Base-by-base conservation (phyloP, 2,113 vertebrate species). In the Mesembrinibis cayennensis region DNA sequence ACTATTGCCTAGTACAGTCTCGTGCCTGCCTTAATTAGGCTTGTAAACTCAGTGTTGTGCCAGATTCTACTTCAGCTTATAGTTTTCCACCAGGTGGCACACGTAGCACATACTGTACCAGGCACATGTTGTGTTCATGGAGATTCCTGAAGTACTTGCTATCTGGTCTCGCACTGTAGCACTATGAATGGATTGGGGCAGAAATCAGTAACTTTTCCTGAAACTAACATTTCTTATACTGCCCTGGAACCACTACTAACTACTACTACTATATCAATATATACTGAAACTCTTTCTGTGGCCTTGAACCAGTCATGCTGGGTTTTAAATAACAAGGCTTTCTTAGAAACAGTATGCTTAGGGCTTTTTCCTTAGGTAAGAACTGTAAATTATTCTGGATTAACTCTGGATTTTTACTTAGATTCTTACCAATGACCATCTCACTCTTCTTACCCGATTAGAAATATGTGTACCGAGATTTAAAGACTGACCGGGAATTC, bases 11-110 rank as follows among this genome's bases (percentile, higher is more conserved):
- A 22, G 19, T 58, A 34, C 29, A 30, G 32, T 40, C 42, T 50
- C 66, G 17, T 61, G 25, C 29, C 10, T 65, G 87, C 53, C 34
- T 78, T 70, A 58, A 61, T 85, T 32, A 62, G 26, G 38, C 44
- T 62, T 67, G 19, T 88, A 38, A 95, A 66, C 62, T 77, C 26
- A 5, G 14, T 7, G 7, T 62, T 0, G 0, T 61, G 26, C 56
- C 55, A 93, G 63, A 36, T 90, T 87, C 21, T 69, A 4, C 84
- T 77, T 72, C 36, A 94, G 62, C 63, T 71, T 53, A 6, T 1
- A 18, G 23, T 76, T 55, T 96, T 93, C 98, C 96, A 98, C 62
- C 96, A 98, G 97, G 52, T 96, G 96, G 95, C 97, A 95, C 53
- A 90, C 47, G 1, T 27, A 70, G 78, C 77, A 45, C 47, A 7